Conservation (phyloP, 30 jellyfish, hydroid and myxozoan species). For the Hydractinia symbiolongicarpus region DNA sequence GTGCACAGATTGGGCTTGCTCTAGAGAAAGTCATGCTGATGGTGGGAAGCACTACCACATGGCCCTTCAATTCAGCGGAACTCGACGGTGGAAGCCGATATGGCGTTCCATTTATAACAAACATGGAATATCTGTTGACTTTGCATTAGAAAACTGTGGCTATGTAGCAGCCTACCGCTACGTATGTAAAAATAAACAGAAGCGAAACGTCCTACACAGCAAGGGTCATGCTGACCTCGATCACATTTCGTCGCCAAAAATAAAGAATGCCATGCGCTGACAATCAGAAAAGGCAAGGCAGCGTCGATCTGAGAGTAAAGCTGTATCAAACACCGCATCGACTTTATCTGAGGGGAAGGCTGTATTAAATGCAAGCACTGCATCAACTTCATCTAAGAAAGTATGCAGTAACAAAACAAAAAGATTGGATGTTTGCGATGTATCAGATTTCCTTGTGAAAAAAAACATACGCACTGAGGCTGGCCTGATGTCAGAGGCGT, state of each 20-base stretch:
- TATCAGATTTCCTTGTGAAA: not conserved
- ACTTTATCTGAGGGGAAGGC: not conserved
- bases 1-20: constrained; percentile 20
- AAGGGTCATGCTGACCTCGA: constrained; percentile 27
- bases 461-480: not conserved
- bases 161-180: constrained; percentile 28
- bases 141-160: constrained; percentile 18
- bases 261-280: constrained; percentile 18
- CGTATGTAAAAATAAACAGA: not conserved
- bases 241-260: constrained; percentile 35
- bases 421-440: not conserved
- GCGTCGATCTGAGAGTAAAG: not conserved
- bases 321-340: not conserved
- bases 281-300: not conserved
- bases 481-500: not conserved
- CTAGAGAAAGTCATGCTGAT: constrained; percentile 13
- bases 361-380: too few species aligned
- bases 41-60: constrained; percentile 26
- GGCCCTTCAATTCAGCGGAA: constrained; percentile 28
- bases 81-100: constrained; percentile 21
- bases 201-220: not conserved
- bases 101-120: not conserved
- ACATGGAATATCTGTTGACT: constrained; percentile 20
- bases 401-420: not conserved
- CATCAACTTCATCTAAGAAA: too few species aligned